A percentile compares a stretch with the other conserved stretches of the same genome.
Evolutionary conservation across 2,888 invertebrate genomes (phyloP).

Genomic region (Cephalotes varians): DNA sequence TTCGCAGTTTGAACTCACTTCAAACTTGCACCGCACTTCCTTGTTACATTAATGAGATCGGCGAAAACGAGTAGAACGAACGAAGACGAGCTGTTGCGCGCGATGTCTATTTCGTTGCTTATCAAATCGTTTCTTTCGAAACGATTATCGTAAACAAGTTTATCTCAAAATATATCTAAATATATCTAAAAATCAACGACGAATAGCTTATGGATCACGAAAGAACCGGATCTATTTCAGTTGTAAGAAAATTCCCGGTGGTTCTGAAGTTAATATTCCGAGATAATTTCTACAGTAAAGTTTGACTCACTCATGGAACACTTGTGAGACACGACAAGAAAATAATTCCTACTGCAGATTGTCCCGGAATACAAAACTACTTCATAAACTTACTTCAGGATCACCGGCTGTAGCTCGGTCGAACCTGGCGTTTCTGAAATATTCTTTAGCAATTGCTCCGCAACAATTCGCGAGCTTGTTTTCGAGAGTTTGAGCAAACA

Average conservation of each 20-base stretch:
- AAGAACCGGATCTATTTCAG: not conserved
- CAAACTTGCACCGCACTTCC: conserved; percentile 19
- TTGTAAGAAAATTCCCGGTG: not conserved
- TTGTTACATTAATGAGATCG: conserved; percentile 12
- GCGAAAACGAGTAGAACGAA: not conserved
- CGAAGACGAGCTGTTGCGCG: not conserved
- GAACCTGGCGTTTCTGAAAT: not conserved
- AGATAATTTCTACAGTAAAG: not conserved
- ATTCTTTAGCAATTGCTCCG: not conserved
- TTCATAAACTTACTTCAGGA: not conserved
- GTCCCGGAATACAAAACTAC: not conserved
- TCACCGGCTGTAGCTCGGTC: not conserved
- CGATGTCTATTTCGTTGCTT: not conserved
- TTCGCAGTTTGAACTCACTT: conserved; percentile 13
- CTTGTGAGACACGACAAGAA: not conserved
- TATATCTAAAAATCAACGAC: not conserved
- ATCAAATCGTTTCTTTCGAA: not conserved
- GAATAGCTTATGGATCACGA: no score
- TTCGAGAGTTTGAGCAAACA: not conserved
- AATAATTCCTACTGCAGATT: not conserved
- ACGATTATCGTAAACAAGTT: not conserved
- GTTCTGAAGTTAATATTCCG: not conserved
- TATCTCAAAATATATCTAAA: not conserved
- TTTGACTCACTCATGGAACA: not conserved
- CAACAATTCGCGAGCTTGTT: not conserved